Evolutionary conservation across 2,888 invertebrate species (phyloP), one percentile per base, ranked within the genome.

Genomic region (Phengaris alcon): DNA sequence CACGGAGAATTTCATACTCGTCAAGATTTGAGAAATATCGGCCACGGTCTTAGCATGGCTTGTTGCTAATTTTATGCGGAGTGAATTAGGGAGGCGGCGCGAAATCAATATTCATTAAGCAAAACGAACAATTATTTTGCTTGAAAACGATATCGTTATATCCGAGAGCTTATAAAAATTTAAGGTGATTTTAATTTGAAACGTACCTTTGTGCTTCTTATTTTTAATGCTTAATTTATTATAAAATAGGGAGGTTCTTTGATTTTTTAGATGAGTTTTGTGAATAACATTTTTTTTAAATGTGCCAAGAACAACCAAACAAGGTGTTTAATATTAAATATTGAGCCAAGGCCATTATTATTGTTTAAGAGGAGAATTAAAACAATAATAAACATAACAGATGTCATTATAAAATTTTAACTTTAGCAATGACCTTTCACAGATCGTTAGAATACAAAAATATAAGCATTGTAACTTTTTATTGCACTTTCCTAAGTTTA

Each of bases 1-100:
- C 87, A 89, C 88, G 89, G 85, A 88, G 90, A 92, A 91, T 92
- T 90, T 88, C 88, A 86, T 84, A 88, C 89, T 89, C 86, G 87
- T 87, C 84, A 84, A 90, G 88, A 90, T 88, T 86, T 85, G 85
- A 88, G 87, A 89, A 89, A 89, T 90, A 90, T 90, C 85, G 86
- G 85, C 79, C 81, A 83, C 85, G 84, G 84, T 84, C 84, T 87
- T 85, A 86, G 86, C 88, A 88, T 88, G 89, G 86, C 84, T 87
- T 85, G 84, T 88, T 85, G 89, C 90, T 90, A 92, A 92, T 91
- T 89, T 90, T 90, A 91, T 92, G 88, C 90, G 87, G 90, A 86
- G 88, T 85, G 88, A 91, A 92, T 89, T 89, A 90, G 85, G 83
- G 84, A 77, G 79, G 76, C 82, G 84, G 81, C 85, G 84, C 82